These are phyloP conservation scores for Candidula unifasciata DNA, from an alignment of 2,888 invertebrate genomes.

Conservation along the genomic window DNA sequence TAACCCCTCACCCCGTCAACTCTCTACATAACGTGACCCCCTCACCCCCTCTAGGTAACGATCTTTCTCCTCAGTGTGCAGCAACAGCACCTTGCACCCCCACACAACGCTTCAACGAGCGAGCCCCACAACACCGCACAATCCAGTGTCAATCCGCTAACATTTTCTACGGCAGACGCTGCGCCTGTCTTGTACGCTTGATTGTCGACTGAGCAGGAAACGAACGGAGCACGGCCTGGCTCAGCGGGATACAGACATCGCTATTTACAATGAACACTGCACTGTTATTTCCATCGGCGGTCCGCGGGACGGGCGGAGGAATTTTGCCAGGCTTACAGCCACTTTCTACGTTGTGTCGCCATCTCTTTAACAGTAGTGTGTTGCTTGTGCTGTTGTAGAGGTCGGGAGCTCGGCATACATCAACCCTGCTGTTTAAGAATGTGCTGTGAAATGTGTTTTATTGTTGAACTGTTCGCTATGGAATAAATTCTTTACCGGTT, in stretches of 20 bases:
- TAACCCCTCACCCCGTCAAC: too few species aligned
- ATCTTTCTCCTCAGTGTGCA: too few species aligned
- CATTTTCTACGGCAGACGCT: not conserved
- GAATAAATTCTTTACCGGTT: too few species aligned
- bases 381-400: too few species aligned
- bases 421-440: too few species aligned
- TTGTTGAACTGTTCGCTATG: not conserved
- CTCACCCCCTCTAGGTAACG: too few species aligned
- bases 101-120: not conserved
- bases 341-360: not conserved
- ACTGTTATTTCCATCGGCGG: not conserved
- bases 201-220: constrained; percentile 12
- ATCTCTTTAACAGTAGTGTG: not conserved
- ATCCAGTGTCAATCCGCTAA: not conserved
- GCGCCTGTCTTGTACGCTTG: not conserved
- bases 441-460: not conserved
- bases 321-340: not conserved
- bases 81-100: not conserved
- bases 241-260: constrained; percentile 14
- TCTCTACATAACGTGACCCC: too few species aligned
- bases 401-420: too few species aligned
- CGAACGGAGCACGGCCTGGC: not conserved
- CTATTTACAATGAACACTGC: constrained; percentile 13
- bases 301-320: not conserved
- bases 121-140: not conserved